Conservation (phyloP, 2,888 invertebrate genomes). For the Allolobophora icterica region DNA sequence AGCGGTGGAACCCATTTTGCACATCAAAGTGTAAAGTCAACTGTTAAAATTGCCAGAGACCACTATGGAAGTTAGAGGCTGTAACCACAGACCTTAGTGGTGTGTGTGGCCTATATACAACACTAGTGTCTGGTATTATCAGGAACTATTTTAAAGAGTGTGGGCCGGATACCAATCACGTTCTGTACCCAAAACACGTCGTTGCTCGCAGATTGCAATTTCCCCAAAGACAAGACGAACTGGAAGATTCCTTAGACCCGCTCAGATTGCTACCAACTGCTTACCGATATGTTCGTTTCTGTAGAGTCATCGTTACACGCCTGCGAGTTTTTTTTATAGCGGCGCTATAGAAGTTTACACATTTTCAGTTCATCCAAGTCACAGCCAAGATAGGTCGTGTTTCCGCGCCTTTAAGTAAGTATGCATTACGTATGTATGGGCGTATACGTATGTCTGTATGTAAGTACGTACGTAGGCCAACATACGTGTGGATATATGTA, state of each 20-base stretch:
- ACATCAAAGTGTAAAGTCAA: no score
- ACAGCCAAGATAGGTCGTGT: not conserved
- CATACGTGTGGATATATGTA: no score
- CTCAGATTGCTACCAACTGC: not conserved
- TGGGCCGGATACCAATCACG: not conserved
- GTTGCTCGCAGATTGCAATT: not conserved
- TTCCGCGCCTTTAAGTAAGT: not conserved
- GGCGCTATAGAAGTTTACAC: not conserved
- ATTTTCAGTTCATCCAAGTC: not conserved
- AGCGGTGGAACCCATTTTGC: no score
- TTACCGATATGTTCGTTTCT: not conserved
- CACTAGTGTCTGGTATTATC: not conserved
- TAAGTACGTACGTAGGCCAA: no score
- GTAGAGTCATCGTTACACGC: no score
- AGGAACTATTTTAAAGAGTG: not conserved
- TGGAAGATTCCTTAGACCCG: not conserved
- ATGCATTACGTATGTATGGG: constrained; percentile 28
- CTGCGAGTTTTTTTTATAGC: not conserved
- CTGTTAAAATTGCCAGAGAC: no score
- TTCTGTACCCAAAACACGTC: not conserved
- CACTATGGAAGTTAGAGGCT: no score
- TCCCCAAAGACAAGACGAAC: not conserved
- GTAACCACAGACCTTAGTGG: not conserved
- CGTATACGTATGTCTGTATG: constrained; percentile 32
- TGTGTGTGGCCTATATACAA: not conserved